These are phyloP conservation scores for Lycorma delicatula DNA, from an alignment of 1,140 invertebrate genomes.

Conservation along the genomic window DNA sequence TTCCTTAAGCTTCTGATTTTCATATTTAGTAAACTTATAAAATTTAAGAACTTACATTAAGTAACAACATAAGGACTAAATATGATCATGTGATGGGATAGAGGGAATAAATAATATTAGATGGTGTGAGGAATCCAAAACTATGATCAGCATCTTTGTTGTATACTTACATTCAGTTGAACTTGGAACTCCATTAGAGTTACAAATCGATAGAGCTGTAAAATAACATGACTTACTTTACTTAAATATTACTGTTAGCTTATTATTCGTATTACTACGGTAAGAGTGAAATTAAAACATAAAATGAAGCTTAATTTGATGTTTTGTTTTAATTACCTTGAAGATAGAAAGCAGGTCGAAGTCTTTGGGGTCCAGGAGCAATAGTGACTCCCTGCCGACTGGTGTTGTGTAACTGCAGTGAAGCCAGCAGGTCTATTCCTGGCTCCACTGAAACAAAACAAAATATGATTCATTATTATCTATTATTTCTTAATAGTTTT, in stretches of 20 bases:
- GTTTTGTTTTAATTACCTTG: conserved; percentile 42
- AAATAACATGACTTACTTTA: background rate
- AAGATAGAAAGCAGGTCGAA: conserved; percentile 53
- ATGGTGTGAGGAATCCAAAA: too few species aligned
- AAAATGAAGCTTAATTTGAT: background rate
- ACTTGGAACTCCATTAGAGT: background rate
- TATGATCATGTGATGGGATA: too few species aligned
- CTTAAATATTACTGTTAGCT: background rate
- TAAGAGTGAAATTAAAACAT: background rate
- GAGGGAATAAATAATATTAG: too few species aligned
- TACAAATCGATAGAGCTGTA: background rate
- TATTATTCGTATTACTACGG: background rate
- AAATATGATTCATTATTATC: too few species aligned
- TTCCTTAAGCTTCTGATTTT: too few species aligned
- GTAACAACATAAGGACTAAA: too few species aligned
- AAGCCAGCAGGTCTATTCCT: conserved; percentile 54
- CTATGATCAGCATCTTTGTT: too few species aligned
- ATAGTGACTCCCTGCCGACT: conserved; percentile 50
- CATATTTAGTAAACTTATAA: too few species aligned
- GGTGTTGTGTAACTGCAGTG: conserved; percentile 57
- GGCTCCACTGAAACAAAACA: conserved; percentile 39
- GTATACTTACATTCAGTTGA: too few species aligned
- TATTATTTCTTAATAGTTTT: too few species aligned
- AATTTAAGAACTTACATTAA: too few species aligned
- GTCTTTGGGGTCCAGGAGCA: conserved; percentile 50